Percentiles rank a stretch among this genome's conserved stretches.
These are phyloP conservation scores for Adrianichthys oophorus DNA, from an alignment of 2,797 vertebrate species.

Conservation along the genomic window DNA sequence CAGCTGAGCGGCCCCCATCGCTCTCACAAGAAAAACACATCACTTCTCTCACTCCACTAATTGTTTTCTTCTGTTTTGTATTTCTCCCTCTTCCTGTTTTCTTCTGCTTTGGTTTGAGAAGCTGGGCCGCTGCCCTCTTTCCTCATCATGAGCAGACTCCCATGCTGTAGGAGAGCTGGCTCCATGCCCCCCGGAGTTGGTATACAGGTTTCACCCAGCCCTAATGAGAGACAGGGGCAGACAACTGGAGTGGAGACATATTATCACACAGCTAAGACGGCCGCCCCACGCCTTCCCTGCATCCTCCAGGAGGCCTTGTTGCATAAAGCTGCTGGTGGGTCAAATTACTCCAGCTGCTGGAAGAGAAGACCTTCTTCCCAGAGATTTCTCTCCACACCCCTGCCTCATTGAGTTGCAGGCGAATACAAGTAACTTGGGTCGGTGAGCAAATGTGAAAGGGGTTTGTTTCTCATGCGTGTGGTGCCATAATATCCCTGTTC, in stretches of 20 bases:
- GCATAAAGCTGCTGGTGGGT: constrained; percentile 64
- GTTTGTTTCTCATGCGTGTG: constrained; percentile 69
- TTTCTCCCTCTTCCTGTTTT: constrained; percentile 75
- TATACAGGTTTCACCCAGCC: constrained; percentile 63
- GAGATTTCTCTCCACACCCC: constrained; percentile 41
- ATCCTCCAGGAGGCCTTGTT: constrained; percentile 50
- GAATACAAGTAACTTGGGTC: constrained; percentile 54
- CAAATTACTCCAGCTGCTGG: constrained; percentile 61
- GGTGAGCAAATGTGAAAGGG: constrained; percentile 49
- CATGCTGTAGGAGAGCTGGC: not conserved
- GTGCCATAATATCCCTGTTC: constrained; percentile 69
- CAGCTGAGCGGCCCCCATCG: constrained; percentile 17
- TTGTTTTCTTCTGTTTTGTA: constrained; percentile 67
- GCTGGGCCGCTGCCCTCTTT: constrained; percentile 22
- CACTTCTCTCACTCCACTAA: constrained; percentile 62
- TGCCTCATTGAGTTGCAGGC: constrained; percentile 52
- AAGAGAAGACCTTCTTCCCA: constrained; percentile 54
- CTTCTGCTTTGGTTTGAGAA: constrained; percentile 54
- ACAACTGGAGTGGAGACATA: constrained; percentile 20
- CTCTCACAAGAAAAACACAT: constrained; percentile 32
- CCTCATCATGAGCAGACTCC: constrained; percentile 19
- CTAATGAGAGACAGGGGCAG: constrained; percentile 33
- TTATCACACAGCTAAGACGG: constrained; percentile 11
- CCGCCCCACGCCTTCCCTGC: constrained; percentile 21
- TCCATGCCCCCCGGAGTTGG: constrained; percentile 2